Evolutionary conservation across 2,888 invertebrate genomes (phyloP), one percentile per base, ranked within the genome.

Genomic region (Drosophila dives): DNA sequence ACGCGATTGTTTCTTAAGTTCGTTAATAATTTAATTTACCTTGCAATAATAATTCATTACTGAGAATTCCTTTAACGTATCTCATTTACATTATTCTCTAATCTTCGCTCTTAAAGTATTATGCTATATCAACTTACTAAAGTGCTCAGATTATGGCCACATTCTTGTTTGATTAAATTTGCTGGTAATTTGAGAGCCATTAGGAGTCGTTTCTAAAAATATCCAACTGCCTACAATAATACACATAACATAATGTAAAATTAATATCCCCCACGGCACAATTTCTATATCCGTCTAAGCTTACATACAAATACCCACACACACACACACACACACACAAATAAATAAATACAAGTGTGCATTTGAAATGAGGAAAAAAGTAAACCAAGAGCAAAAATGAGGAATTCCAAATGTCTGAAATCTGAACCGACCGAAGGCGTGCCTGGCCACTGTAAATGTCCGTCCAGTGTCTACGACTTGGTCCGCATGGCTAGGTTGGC

Each of bases 281-380:
- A 60, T 77, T 72, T 58, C 29, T 60, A 55, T 58, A 49, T 62
- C 53, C 56, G 49, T 20, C 40, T 38, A 29, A 55, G 55, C 38
- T 40, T 17, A 51, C 7, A 66, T 51, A 60, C 26, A 49, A 17
- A 61, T 54, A 64, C 40, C 55, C 34, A 49, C 50, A 70, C 42
- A 56, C 64, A 50, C 48, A 66, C 45, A 45, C 20, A n/a, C 15
- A 15, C 6, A 45, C 45, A 45, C 50, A 40, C 53, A n/a, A 45
- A 74, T 50, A 63, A 53, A 72, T 63, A 72, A 77, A 72, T 73
- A 68, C 58, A 71, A 80, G 77, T 67, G 66, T 70, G 66, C 66
- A 75, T 80, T 80, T 67, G 48, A 64, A 64, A 66, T 75, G 76
- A 42, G 6, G 26, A 17, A 26, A 38, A 29, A 50, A 50, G 64